Evolutionary conservation across 2,888 invertebrate genomes (phyloP), one percentile per base, ranked within the genome.

Genomic region (Blastobasis lacticolella): DNA sequence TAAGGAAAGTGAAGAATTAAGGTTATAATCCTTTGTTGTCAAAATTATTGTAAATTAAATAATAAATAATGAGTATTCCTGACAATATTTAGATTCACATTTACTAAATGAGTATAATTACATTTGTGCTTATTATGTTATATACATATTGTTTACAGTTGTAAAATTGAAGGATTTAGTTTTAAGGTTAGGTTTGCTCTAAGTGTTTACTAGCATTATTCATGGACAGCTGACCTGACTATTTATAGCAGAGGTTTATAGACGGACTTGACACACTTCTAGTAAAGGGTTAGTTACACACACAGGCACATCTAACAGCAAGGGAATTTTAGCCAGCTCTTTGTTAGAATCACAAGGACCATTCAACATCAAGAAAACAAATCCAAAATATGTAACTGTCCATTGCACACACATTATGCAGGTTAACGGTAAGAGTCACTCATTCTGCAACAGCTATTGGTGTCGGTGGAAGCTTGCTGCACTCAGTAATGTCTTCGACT

Each of bases 331-430:
- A 41, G 23, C 55, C 55, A 62, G 62, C 56, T 68, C 61, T 59
- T 66, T 79, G 88, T 88, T 88, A 88, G 86, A 88, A 87, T 81
- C 77, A 88, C 88, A 86, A 88, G 88, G 88, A 88, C 88, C 87
- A 88, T 88, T 84, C 83, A 84, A 82, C 78, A 84, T 79, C 69
- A 67, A 78, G 63, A 77, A 81, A 76, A 81, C 73, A 74, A 75
- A 75, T 76, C 72, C 67, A 70, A 58, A 62, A 67, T 67, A 70
- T 66, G 61, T 68, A 72, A 77, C 67, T 81, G 79, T 82, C 84
- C 82, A 76, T 76, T 63, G 82, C 85, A 82, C 85, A 87, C 85
- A 86, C 86, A 84, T 81, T 82, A 85, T 81, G 81, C 81, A 81
- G 75, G 84, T 86, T 86, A 86, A 80, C 72, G 67, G 72, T 73